Evolutionary conservation across 1,140 invertebrate species (phyloP).

Genomic region (Liolophura sinensis): DNA sequence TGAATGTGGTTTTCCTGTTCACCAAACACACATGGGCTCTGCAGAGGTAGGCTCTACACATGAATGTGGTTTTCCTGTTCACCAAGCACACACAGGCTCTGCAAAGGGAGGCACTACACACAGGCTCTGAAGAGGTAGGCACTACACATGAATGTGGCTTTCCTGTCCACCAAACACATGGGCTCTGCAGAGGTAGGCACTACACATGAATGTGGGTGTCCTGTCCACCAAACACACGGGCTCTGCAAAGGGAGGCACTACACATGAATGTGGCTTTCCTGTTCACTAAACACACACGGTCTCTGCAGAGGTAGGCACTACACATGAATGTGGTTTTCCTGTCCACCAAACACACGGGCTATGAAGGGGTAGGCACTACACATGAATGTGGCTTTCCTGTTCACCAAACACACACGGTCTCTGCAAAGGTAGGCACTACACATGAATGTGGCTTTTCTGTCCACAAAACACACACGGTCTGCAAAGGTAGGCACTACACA

Average conservation of each 20-base stretch:
- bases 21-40: neutral
- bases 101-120: neutral
- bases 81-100: neutral
- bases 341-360: neutral
- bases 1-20: neutral
- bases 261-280: neutral
- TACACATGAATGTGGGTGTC: neutral
- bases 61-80: neutral
- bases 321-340: neutral
- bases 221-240: neutral
- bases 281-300: neutral
- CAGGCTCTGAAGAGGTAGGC: conserved; percentile 1
- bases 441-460: neutral
- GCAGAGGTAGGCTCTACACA: neutral
- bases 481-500: no score
- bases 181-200: conserved; percentile 1
- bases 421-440: neutral
- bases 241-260: neutral
- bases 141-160: neutral
- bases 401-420: neutral
- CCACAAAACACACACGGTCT: neutral
- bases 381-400: neutral
- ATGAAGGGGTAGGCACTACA: neutral
- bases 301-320: conserved; percentile 1
- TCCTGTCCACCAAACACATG: neutral